Conservation (phyloP, 2,888 invertebrate genomes). For the Spisula solida region DNA sequence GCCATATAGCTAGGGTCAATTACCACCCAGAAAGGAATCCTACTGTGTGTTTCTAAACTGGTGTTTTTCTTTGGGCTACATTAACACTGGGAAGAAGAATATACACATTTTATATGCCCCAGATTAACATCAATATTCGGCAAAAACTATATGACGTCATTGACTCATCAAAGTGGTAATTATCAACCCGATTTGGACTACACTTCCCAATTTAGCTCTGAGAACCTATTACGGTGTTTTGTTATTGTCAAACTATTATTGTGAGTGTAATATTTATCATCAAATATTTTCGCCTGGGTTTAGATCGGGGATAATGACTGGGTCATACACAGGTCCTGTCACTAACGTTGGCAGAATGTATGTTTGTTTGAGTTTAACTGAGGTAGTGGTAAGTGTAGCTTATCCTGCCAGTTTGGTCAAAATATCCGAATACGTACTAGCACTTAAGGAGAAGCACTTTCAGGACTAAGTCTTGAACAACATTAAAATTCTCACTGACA, state of each 20-base stretch:
- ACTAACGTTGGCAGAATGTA: too few species aligned
- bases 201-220: slow-evolving; percentile 16
- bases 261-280: slow-evolving; percentile 7
- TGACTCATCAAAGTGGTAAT: slow-evolving; percentile 33
- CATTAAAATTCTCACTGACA: too few species aligned
- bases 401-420: too few species aligned
- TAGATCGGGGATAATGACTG: not conserved
- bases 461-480: too few species aligned
- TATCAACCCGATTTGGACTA: slow-evolving; percentile 11
- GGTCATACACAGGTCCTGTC: not conserved
- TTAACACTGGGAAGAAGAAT: too few species aligned
- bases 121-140: slow-evolving; percentile 37
- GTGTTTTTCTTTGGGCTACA: not conserved
- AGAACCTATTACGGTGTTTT: slow-evolving; percentile 11
- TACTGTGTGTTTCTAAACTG: not conserved
- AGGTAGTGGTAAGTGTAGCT: too few species aligned
- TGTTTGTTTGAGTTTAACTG: too few species aligned
- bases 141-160: slow-evolving; percentile 40
- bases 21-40: not conserved
- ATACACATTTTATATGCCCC: too few species aligned
- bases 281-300: not conserved
- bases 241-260: not conserved
- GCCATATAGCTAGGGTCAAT: not conserved
- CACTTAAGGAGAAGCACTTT: too few species aligned
- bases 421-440: too few species aligned